A percentile compares a stretch with the other conserved stretches of the same genome.
Conservation (phyloP, 2,113 vertebrate genomes). For the Lasiurus cinereus region DNA sequence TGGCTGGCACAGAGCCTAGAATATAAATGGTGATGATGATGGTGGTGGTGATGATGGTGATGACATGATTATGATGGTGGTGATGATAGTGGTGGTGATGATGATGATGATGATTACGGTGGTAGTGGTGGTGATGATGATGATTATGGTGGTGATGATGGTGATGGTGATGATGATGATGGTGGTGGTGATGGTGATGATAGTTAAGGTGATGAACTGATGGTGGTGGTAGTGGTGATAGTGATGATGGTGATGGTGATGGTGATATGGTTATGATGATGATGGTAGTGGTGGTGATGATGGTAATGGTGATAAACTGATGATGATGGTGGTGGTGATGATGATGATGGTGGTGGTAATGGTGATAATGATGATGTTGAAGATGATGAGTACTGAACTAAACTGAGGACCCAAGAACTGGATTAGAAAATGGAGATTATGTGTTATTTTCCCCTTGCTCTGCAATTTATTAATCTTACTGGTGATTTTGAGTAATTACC, state of each 20-base stretch:
- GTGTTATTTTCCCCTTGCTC: not conserved
- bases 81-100: not conserved
- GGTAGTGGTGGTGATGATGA: rapidly evolving
- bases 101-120: not conserved
- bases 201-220: too few relatives aligned
- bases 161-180: too few relatives aligned
- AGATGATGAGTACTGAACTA: not conserved
- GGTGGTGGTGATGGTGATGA: not conserved
- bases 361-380: not conserved
- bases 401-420: not conserved
- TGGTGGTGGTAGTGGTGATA: not conserved
- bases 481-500: not conserved
- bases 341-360: too few relatives aligned
- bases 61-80: not conserved
- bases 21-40: not conserved
- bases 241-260: not conserved
- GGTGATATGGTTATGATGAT: not conserved
- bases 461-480: not conserved
- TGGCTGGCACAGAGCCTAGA: not conserved
- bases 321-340: not conserved
- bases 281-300: not conserved
- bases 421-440: not conserved
- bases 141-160: too few relatives aligned
- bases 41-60: too few relatives aligned
- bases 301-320: not conserved